A percentile compares a stretch with the other conserved stretches of the same genome.
Conservation (phyloP, 2,797 vertebrate genomes). For the Octomys mimax region DNA sequence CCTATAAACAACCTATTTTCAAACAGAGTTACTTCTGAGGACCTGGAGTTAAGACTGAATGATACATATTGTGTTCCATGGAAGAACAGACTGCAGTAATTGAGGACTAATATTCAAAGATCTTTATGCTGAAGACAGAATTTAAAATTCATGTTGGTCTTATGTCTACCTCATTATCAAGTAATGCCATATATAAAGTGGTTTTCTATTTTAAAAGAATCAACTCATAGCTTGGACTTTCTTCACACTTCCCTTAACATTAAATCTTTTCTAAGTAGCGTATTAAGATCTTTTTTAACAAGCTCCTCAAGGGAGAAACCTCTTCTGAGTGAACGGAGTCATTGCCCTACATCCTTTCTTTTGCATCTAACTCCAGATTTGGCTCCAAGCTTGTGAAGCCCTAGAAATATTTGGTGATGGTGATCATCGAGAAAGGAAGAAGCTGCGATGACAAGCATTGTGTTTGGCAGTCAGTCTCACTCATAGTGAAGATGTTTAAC, state of each 20-base stretch:
- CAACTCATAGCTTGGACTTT: not conserved
- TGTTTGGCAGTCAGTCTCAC: not conserved
- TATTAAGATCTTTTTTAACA: not conserved
- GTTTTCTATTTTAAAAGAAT: not conserved
- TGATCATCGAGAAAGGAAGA: not conserved
- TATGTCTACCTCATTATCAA: not conserved
- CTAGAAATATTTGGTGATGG: not conserved
- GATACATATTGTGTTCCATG: not conserved
- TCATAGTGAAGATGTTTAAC: conserved; percentile 36
- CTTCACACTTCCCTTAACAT: not conserved
- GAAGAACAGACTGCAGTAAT: rapidly evolving
- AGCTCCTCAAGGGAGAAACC: not conserved
- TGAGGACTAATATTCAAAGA: not conserved
- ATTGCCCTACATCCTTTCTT: not conserved
- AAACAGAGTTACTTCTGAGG: not conserved
- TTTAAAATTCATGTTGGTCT: not conserved
- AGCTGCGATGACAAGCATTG: not conserved
- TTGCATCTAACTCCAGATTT: not conserved
- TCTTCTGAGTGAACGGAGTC: not conserved
- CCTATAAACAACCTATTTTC: not conserved
- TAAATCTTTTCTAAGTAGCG: not conserved
- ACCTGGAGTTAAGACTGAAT: not conserved
- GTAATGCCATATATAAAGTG: not conserved
- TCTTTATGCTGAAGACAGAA: not conserved
- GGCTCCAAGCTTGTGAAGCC: not conserved